Base-by-base conservation (phyloP, 2,888 invertebrate species). In the Priocnemis perturbator region DNA sequence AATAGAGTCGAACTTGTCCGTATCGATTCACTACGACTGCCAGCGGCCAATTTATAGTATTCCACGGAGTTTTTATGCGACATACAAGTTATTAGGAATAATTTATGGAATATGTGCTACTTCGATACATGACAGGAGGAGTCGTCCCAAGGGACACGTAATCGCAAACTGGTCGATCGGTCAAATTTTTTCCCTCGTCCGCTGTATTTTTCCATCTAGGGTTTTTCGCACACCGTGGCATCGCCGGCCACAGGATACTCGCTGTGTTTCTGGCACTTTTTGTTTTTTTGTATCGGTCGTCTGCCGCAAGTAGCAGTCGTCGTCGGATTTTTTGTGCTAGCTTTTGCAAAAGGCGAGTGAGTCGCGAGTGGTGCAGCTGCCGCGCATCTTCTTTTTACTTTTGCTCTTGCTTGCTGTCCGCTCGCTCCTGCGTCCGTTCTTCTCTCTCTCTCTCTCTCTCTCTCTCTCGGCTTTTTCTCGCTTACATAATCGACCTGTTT, bases 401-500 rank as follows among this genome's bases (percentile, higher is more conserved):
- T 60, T 59, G 23, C 45, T 45, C 4, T 47, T 17, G 59, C 45
- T 19, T 20, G 47, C n/a, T 47, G 19, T 15, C 30, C 57, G 19
- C 44, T 57, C 57, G 17, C n/a, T 20, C n/a, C n/a, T n/a, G n/a
- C n/a, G 17, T 20, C n/a, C 17, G 20, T n/a, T 50, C 5, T 2
- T 17, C 4, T 50, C 3, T 20, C 20, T n/a, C 50, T 50, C 50
- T 7, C 17, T 50, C 50, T 50, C 50, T 17, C 17, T 50, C 50
- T 50, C 20, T 64, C 26, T 53, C 56, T 57, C 64, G 59, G 23
- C 66, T 74, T 76, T 70, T 74, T 76, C 65, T 71, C 67, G 66
- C 76, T 82, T 81, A 79, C 74, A 78, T 78, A 81, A 84, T 82
- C 76, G 74, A 81, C 76, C 73, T 68, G 79, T 81, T 82, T 78